Evolutionary conservation across 2,797 vertebrate species (phyloP), one percentile per base, ranked within the genome.

Genomic region (Podarcis lilfordi): DNA sequence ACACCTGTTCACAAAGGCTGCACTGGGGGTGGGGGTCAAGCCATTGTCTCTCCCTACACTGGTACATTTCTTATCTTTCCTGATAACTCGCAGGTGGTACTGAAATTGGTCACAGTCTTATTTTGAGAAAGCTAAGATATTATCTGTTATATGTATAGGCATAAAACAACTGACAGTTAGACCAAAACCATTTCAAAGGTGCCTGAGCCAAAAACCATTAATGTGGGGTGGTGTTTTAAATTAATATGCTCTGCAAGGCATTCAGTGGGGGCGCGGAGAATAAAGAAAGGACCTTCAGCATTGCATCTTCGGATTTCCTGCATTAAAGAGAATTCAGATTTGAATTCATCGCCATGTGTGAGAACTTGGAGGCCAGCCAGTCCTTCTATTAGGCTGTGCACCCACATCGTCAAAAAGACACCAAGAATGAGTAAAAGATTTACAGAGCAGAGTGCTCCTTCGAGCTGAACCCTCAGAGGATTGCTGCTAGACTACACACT

Each of bases 231-330:
- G 89, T 78, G 37, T 71, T 35, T 45, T 86, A 93, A 95, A 94
- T 94, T 87, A 92, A 91, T 94, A 92, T 64, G 89, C 81, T 92
- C 77, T 91, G 86, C 85, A 86, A 93, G 84, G 88, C 79, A 82
- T 88, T 68, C 86, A 88, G 88, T 91, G 21, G 11, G 61, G 29
- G 55, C 13, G n/a, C 6, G 25, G 35, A 6, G 37, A 10, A 68
- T 8, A 61, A 66, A 15, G 25, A 89, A 93, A 93, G 76, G 50
- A 64, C 55, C n/a, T 89, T 88, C 86, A 94, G 94, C 92, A 86
- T 90, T 90, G 89, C n/a, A 71, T 0, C 0, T 69, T 92, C 88
- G 87, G 92, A 1, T 89, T 90, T 40, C 50, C n/a, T 88, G 37
- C 69, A 82, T 89, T 71, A 88, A 82, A 35, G 45, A 19, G 37